Evolutionary conservation across 2,888 invertebrate genomes (phyloP).

Genomic region (Aleiodes leptofemur): DNA sequence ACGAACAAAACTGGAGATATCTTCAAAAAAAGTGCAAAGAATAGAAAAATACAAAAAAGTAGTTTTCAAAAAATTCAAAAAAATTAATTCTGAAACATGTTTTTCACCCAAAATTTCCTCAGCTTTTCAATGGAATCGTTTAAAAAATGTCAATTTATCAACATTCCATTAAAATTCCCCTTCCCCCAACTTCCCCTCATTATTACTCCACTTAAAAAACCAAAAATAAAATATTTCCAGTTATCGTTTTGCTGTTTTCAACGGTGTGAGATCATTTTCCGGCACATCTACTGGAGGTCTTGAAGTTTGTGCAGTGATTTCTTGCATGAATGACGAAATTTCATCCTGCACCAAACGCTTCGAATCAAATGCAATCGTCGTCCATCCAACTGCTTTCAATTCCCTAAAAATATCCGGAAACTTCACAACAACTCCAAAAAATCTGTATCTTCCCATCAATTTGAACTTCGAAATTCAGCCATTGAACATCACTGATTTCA

Average conservation of each 20-base stretch:
- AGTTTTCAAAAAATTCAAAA: no score
- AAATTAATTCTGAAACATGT: no score
- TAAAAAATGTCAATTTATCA: no score
- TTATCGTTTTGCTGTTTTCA: slow-evolving; percentile 64
- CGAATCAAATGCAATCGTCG: slow-evolving; percentile 53
- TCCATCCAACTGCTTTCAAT: slow-evolving; percentile 58
- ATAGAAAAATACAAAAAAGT: no score
- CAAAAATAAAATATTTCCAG: slow-evolving; percentile 45
- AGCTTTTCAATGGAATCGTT: no score
- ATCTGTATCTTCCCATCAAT: slow-evolving; percentile 55
- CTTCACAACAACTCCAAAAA: slow-evolving; percentile 45
- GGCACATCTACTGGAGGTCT: slow-evolving; percentile 52
- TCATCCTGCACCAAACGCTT: slow-evolving; percentile 55
- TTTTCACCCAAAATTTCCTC: no score
- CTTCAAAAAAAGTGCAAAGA: no score
- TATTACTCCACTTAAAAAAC: no score
- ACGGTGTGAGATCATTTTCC: slow-evolving; percentile 56
- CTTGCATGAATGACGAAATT: slow-evolving; percentile 54
- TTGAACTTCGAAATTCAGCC: slow-evolving; percentile 55
- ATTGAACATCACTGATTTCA: slow-evolving; percentile 53
- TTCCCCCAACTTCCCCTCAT: no score
- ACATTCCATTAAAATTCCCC: no score
- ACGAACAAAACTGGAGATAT: no score
- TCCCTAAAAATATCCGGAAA: slow-evolving; percentile 57
- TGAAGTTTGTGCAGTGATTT: slow-evolving; percentile 59